Conservation (phyloP, 1,140 invertebrate genomes). For the Microplitis mediator region DNA sequence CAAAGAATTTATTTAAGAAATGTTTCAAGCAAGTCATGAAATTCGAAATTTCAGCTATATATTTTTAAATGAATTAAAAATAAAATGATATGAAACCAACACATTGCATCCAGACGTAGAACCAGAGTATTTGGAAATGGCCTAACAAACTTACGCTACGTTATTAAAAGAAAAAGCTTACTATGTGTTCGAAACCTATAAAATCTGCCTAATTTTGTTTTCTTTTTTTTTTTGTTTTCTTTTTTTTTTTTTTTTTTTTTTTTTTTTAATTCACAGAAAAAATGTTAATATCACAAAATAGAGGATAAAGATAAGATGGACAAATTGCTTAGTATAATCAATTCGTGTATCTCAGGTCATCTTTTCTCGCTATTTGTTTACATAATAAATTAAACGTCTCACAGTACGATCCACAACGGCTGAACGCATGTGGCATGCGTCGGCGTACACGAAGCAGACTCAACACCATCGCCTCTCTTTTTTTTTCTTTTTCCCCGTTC, state of each 20-base stretch:
- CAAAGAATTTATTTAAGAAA: too few species aligned
- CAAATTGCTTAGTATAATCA: constrained; percentile 21
- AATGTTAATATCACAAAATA: not conserved
- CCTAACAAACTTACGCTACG: too few species aligned
- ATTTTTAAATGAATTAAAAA: constrained; percentile 18
- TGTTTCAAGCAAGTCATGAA: too few species aligned
- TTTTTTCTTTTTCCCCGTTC: not conserved
- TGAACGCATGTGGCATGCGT: constrained; percentile 36
- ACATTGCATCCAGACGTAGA: constrained; percentile 16
- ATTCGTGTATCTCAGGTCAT: constrained; percentile 3
- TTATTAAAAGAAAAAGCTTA: too few species aligned
- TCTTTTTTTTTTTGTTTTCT: not conserved
- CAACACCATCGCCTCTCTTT: constrained; percentile 23
- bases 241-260: not conserved
- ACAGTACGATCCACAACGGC: constrained; percentile 22
- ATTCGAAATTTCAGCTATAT: constrained; percentile 16
- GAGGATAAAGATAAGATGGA: not conserved
- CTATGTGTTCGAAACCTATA: too few species aligned
- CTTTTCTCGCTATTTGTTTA: constrained; percentile 30
- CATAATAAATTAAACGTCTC: constrained; percentile 37
- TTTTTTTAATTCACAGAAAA: not conserved
- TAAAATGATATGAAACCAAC: constrained; percentile 29
- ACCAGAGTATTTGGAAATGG: not conserved
- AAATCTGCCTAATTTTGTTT: not conserved
- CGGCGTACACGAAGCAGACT: constrained; percentile 40